Conservation (phyloP, 1,140 invertebrate genomes). For the Cepaea nemoralis region DNA sequence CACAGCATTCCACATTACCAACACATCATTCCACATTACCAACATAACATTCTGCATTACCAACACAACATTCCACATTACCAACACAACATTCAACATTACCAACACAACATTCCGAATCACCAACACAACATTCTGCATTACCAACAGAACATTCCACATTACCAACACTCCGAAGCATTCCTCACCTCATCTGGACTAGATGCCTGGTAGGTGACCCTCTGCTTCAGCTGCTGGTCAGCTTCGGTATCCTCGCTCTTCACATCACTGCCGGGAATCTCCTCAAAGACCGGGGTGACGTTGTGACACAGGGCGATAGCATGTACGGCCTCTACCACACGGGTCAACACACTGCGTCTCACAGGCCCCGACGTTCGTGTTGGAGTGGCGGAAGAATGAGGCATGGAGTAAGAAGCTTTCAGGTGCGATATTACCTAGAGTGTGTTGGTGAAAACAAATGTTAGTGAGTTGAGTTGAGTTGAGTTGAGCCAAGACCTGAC, state of each 20-base stretch:
- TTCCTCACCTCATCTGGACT: constrained; percentile 92
- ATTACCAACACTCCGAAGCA: no score
- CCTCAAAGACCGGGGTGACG: constrained; percentile 96
- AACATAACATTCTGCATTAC: no score
- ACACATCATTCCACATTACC: no score
- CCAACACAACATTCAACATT: no score
- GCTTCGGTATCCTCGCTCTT: constrained; percentile 68
- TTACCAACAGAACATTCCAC: no score
- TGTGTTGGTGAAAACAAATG: background rate
- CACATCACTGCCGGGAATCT: constrained; percentile 57
- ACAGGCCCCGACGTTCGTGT: constrained; percentile 59
- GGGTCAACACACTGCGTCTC: constrained; percentile 77
- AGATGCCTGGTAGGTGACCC: constrained; percentile 84
- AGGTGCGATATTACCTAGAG: constrained; percentile 62
- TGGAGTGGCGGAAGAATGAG: constrained; percentile 45
- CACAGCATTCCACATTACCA: no score
- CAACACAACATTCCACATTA: no score
- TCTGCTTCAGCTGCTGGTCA: constrained; percentile 67
- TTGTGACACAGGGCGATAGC: constrained; percentile 98
- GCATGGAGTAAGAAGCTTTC: constrained; percentile 59
- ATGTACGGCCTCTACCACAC: constrained; percentile 90
- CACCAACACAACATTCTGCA: no score
- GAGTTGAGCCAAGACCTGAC: no score
- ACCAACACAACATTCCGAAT: no score
- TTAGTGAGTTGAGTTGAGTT: no score